Conservation (phyloP, 2,797 vertebrate species). For the Perodicticus potto region DNA sequence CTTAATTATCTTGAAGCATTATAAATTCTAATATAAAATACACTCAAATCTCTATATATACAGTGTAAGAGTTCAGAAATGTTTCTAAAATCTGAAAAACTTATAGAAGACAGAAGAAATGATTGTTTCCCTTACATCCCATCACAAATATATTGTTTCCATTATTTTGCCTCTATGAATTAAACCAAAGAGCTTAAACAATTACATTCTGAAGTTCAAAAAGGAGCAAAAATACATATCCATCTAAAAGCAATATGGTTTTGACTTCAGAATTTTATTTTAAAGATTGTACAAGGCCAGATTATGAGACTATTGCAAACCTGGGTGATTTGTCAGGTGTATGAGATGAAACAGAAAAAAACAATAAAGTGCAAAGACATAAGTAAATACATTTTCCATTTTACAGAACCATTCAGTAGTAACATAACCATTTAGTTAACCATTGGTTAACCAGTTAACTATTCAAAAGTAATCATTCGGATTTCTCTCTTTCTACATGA, state of each 20-base stretch:
- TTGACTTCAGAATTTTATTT: slow-evolving; percentile 72
- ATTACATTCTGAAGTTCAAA: slow-evolving; percentile 39
- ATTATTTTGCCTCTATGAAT: slow-evolving; percentile 19
- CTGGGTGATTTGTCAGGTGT: neutral
- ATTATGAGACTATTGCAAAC: slow-evolving; percentile 50
- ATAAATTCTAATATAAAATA: slow-evolving; percentile 52
- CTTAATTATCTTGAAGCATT: slow-evolving; percentile 55
- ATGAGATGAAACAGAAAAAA: slow-evolving; percentile 48
- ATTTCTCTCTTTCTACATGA: slow-evolving; percentile 25
- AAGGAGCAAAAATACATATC: slow-evolving; percentile 27
- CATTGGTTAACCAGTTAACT: neutral
- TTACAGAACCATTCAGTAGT: slow-evolving; percentile 22
- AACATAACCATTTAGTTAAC: slow-evolving; percentile 47
- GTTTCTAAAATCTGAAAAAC: slow-evolving; percentile 45
- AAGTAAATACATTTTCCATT: slow-evolving; percentile 42
- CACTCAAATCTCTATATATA: slow-evolving; percentile 14
- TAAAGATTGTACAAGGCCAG: slow-evolving; percentile 54
- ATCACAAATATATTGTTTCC: slow-evolving; percentile 22
- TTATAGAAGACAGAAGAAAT: slow-evolving; percentile 18
- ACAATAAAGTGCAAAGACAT: slow-evolving; percentile 2
- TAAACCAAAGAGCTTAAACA: slow-evolving; percentile 23
- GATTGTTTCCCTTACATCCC: neutral
- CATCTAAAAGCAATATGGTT: slow-evolving; percentile 39
- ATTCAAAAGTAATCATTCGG: slow-evolving; percentile 26
- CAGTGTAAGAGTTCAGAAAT: neutral